These are phyloP conservation scores for Lontra canadensis DNA, from an alignment of 2,113 vertebrate species.

Conservation along the genomic window DNA sequence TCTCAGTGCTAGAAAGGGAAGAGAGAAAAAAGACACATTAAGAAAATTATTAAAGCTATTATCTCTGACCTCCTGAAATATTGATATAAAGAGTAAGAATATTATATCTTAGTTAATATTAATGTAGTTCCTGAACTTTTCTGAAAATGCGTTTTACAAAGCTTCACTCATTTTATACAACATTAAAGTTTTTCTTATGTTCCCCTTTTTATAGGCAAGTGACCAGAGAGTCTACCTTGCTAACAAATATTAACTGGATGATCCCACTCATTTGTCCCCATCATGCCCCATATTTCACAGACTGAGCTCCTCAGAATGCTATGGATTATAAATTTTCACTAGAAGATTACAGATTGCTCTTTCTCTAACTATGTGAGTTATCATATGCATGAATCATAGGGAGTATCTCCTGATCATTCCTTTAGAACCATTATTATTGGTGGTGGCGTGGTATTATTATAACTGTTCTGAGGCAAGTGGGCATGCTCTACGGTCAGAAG, in stretches of 20 bases:
- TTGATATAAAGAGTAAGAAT: slow-evolving; percentile 12
- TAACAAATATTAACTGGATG: background rate
- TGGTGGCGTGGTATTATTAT: background rate
- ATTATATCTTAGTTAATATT: slow-evolving; percentile 13
- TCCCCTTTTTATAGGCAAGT: background rate
- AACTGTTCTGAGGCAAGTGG: background rate
- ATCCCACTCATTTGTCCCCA: background rate
- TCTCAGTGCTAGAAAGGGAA: background rate
- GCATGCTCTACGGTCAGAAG: background rate
- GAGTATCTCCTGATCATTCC: background rate
- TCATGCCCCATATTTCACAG: background rate
- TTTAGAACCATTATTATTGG: background rate
- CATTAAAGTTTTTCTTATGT: background rate
- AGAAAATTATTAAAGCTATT: background rate
- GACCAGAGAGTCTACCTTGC: background rate
- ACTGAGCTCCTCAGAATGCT: background rate
- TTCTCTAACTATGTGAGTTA: background rate
- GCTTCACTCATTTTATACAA: background rate
- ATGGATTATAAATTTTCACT: background rate
- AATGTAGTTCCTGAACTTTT: background rate
- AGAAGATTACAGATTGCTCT: background rate
- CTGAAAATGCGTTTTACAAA: background rate
- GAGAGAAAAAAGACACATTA: background rate
- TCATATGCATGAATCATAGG: background rate
- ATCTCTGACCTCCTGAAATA: background rate